Base-by-base conservation (phyloP, 2,888 invertebrate species). In the Archips xylosteana region DNA sequence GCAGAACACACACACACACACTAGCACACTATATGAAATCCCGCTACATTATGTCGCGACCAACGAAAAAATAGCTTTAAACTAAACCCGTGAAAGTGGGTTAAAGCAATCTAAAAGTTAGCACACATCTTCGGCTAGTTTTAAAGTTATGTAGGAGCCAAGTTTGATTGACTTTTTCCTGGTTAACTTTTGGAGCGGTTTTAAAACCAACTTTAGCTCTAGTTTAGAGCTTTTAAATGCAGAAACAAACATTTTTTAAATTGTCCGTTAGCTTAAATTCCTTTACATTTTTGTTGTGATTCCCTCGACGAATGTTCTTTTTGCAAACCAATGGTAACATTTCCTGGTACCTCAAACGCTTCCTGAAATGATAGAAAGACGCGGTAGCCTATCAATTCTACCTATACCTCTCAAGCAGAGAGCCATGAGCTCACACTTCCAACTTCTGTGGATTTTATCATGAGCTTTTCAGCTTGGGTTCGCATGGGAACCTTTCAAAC, bases 91-190 rank as follows among this genome's bases (percentile, higher is more conserved):
- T n/a, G 47, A 59, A 72, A 73, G 68, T 64, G 42, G 63, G 68
- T 68, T 64, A 59, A 73, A 73, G 64, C 63, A 68, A 73, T 73
- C 59, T 73, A 59, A 63, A 71, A 73, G 49, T 63, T 73, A 69
- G 57, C 73, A 69, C 73, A 73, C 73, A 60, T 73, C 73, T 68
- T 36, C 67, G 49, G 72, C 13, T 47, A 60, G 15, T 63, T 69
- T 23, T 63, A 39, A 69, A 73, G 63, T 73, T 73, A 73, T 64
- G 73, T 73, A 59, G 63, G 42, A 59, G 66, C 49, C 34, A 73
- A 73, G 63, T 73, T 73, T 68, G 68, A 73, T 73, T 73, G 73
- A 73, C 68, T 73, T 73, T 69, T 69, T 73, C 73, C 68, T 60
- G 62, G 68, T 59, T 49, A 68, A 68, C 49, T 73, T 63, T 68